Base-by-base conservation (phyloP, 2,113 vertebrate species). In the Salvelinus alpinus region DNA sequence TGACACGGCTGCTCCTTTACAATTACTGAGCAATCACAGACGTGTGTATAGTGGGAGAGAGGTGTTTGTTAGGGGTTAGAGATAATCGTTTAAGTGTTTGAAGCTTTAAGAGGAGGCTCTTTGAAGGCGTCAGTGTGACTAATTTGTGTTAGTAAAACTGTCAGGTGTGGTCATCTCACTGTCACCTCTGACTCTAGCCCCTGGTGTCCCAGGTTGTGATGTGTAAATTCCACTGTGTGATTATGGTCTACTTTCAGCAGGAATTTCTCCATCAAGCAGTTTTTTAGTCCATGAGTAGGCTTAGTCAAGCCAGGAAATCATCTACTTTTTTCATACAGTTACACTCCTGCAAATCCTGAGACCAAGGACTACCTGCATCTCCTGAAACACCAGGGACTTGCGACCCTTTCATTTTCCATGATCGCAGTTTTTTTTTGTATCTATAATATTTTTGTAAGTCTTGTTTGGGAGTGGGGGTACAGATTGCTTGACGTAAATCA, bases 1-100 rank as follows among this genome's bases (percentile, higher is more conserved):
- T 73, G 80, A 76, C 85, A 86, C 73, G 79, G 64, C 76, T 85
- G 81, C 84, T 88, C 86, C 78, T 87, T 84, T 88, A 79, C 87
- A 91, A 90, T 90, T 87, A 91, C 79, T 78, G 82, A 88, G 78
- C 82, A 90, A 82, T 85, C 12, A 54, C 51, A 54, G 48, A 18
- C 75, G 75, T 80, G 81, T 69, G 70, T 62, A 71, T 75, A 78
- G 79, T 64, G 59, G 59, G 59, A 74, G 75, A 72, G 62, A 59
- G 67, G 77, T 75, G 38, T 44, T 44, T 44, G 38, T 44, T 44
- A 44, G 38, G 8, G 38, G 3, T 4, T 54, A 18, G 51, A 72
- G 78, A 72, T 73, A 72, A 70, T 80, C 59, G 1, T 7, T 9
- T 62, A 62, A 22, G 84, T 79, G 70, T 74, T 77, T 77, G 76